Percentiles rank a stretch among this genome's conserved stretches.
Conservation (phyloP, 2,888 invertebrate species). For the Caenorhabditis zanzibari region DNA sequence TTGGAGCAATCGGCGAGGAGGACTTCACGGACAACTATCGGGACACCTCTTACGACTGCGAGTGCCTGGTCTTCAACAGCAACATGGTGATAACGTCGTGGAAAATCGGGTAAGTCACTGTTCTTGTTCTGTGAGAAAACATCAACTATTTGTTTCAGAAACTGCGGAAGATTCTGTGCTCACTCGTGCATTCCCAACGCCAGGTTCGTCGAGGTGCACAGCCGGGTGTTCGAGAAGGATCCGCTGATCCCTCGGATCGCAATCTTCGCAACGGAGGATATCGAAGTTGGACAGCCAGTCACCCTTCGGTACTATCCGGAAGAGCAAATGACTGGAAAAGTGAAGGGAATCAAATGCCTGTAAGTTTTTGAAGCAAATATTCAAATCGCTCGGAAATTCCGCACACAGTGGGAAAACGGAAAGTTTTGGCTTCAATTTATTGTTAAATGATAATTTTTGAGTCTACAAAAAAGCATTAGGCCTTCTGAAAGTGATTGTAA, state of each 20-base stretch:
- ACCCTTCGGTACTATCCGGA: background rate
- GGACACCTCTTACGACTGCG: background rate
- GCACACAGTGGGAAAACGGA: no score
- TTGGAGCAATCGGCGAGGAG: no score
- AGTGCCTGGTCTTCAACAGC: background rate
- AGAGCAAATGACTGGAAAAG: background rate
- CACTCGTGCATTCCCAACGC: slow-evolving; percentile 14
- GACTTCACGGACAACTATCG: background rate
- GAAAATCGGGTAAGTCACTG: background rate
- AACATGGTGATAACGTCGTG: background rate
- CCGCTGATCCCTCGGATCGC: slow-evolving; percentile 10
- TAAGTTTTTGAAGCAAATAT: no score
- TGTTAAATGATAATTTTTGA: no score
- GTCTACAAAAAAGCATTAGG: no score
- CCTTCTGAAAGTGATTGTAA: no score
- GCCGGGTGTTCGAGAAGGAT: background rate
- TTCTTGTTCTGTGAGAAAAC: background rate
- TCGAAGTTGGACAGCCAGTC: background rate
- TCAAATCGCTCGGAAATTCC: no score
- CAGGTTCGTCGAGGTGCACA: background rate
- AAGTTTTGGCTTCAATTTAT: no score
- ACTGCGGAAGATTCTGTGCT: background rate
- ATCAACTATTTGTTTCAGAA: background rate
- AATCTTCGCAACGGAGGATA: background rate
- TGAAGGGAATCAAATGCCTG: background rate